Evolutionary conservation across 2,888 invertebrate genomes (phyloP), one percentile per base, ranked within the genome.

Genomic region (Tipula lateralis): DNA sequence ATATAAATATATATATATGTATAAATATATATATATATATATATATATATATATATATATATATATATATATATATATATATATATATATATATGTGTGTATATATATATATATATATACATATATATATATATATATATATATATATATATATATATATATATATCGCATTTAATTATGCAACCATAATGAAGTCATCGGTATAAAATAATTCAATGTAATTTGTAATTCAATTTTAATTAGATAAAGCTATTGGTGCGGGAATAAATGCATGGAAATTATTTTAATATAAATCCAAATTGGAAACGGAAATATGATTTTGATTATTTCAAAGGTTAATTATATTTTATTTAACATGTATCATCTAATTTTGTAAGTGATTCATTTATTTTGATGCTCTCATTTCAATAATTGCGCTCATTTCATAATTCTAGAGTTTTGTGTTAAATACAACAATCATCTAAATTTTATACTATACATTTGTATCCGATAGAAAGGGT

Each of bases 221-320:
- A 66, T 66, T 66, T 66, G 66, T 24, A 66, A 66, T 66, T 66
- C 24, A 66, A 66, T 66, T 66, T 66, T 66, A 66, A 66, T 66
- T 66, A 66, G 66, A 24, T 44, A n/a, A 44, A 24, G 19, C 7
- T 66, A 9, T 66, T 66, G 2, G 44, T 3, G 16, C n/a, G n/a
- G n/a, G 19, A 24, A 24, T 24, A 66, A 66, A 66, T 24, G 9
- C 12, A 66, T 13, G 13, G 9, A 66, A 1, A 24, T 66, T 7
- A 66, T 66, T 66, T 24, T 3, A 19, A 50, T 50, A 5, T 19
- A 24, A 66, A 13, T 19, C 66, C 24, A 19, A 66, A 66, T 66
- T 24, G 3, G 24, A 66, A 2, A 7, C 66, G 9, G 7, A 50
- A 50, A 50, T 50, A 16, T 4, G 44, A 50, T 50, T 50, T 50